Evolutionary conservation across 2,797 vertebrate genomes (phyloP), one percentile per base, ranked within the genome.

Genomic region (Menidia menidia): DNA sequence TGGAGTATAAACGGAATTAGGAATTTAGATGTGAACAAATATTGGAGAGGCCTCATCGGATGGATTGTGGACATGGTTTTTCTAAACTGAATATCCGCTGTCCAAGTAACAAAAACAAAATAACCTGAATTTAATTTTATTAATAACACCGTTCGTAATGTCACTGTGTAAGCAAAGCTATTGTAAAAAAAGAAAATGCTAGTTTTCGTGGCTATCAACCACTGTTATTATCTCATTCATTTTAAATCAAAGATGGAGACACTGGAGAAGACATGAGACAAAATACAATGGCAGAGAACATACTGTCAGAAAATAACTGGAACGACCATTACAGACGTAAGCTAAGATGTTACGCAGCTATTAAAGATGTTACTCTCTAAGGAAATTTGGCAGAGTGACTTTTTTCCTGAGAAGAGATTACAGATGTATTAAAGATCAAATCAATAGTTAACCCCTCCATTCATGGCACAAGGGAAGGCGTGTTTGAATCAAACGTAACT

Each of bases 401-500:
- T 53, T 60, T 74, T 79, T 61, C 68, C 61, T 77, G 10, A 18
- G 54, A 66, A 64, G 55, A 13, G 12, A 3, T 19, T 19, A 50
- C 10, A 19, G 11, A 25, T 50, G 18, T 10, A 50, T 50, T 50
- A 18, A 10, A 19, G 47, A 18, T 18, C 18, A 19, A 48, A 48
- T 16, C 18, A 9, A 19, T 48, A 18, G 7, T 3, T 48, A 19
- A 10, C 18, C 8, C 19, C 47, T 19, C 47, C 10, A 19, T 50
- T 70, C 60, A 44, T 66, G 11, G 63, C 48, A 73, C 15, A 18
- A 45, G 11, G 41, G 43, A 73, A 31, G 53, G 59, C 16, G 56
- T 25, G 56, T 12, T 59, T 33, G 55, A 78, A 13, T 82, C 58
- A 41, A 16, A 42, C 58, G 33, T 45, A 78, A 71, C 57, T 73